Percentiles rank a stretch among this genome's conserved stretches.
phyloP scores from a whole-genome alignment of 2,113 vertebrate species.

The Zosterops lateralis region DNA sequence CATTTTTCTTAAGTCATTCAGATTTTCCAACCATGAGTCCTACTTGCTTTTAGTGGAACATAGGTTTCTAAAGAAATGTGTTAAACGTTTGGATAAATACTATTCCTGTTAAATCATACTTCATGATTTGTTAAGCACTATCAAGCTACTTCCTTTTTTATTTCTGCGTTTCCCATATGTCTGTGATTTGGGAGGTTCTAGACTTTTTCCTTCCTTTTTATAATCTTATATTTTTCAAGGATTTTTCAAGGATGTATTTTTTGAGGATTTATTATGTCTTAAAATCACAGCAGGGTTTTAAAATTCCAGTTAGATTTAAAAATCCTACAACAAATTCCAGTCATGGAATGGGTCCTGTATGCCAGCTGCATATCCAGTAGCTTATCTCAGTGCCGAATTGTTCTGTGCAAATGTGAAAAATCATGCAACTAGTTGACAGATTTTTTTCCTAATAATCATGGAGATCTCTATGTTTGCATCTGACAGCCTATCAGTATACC shows the following conservation, averaged over 20 bases:
- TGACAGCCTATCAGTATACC: background rate
- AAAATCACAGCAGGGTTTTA: background rate
- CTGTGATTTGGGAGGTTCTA: rapidly evolving
- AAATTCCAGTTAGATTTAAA: no score
- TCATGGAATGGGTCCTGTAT: background rate
- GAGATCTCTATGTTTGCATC: background rate
- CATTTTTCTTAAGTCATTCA: background rate
- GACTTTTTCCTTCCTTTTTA: background rate
- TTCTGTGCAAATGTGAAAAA: background rate
- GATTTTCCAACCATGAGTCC: background rate
- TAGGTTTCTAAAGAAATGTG: background rate
- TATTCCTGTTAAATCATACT: background rate
- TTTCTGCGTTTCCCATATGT: background rate
- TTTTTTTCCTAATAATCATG: background rate
- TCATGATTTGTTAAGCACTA: background rate
- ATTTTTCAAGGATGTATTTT: background rate
- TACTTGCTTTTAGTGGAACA: background rate
- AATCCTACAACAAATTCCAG: background rate
- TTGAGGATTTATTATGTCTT: background rate
- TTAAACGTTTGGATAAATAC: background rate
- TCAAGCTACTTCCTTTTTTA: background rate
- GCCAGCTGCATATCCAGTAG: background rate
- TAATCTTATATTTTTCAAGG: background rate
- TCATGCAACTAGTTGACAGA: background rate
- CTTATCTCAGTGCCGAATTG: background rate